A percentile compares a stretch with the other conserved stretches of the same genome.
phyloP scores from a whole-genome alignment of 2,113 vertebrate genomes.

The Thermophis baileyi region DNA sequence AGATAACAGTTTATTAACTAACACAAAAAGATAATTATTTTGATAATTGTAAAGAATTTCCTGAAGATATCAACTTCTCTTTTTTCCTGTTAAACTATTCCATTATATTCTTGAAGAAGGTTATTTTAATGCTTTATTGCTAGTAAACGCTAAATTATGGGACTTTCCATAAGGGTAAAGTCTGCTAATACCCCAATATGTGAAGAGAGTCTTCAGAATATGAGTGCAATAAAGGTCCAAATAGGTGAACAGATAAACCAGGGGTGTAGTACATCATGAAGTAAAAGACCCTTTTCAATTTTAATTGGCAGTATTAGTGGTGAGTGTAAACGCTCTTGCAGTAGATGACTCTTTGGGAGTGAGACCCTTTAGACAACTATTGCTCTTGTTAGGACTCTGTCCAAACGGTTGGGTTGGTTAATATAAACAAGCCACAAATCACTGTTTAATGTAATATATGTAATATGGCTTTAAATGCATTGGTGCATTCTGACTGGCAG shows the following conservation, averaged over 20 bases:
- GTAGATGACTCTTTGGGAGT: neutral
- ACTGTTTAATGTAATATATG: too few relatives aligned
- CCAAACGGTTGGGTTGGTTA: too few relatives aligned
- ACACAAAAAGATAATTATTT: neutral
- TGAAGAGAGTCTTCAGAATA: neutral
- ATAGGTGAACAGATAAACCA: neutral
- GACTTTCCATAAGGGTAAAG: neutral
- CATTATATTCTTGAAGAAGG: neutral
- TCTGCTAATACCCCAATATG: neutral
- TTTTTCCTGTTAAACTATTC: neutral
- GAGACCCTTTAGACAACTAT: neutral
- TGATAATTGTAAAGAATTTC: neutral
- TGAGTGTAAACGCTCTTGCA: neutral
- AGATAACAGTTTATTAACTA: neutral
- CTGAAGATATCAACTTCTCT: neutral
- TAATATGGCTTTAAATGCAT: too few relatives aligned
- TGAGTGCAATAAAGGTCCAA: neutral
- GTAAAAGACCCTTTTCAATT: neutral
- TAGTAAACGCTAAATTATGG: neutral
- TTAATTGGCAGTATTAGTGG: neutral
- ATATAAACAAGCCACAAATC: too few relatives aligned
- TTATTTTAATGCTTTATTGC: neutral
- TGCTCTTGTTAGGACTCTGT: too few relatives aligned
- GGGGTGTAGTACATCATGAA: neutral
- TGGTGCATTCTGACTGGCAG: too few relatives aligned